These are phyloP conservation scores for Neoaliturus tenellus DNA, from an alignment of 2,888 invertebrate species.

Conservation along the genomic window DNA sequence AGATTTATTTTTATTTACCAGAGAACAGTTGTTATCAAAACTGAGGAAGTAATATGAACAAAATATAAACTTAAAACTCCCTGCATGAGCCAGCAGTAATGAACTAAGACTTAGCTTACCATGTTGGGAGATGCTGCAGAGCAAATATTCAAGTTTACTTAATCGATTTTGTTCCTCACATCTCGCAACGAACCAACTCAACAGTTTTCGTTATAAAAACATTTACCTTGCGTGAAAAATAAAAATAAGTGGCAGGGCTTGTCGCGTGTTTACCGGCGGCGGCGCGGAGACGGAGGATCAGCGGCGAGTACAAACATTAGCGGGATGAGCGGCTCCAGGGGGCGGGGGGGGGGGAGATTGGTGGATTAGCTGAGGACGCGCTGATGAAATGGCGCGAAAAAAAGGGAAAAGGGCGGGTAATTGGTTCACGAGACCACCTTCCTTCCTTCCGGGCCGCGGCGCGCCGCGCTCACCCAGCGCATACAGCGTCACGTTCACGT, in stretches of 20 bases:
- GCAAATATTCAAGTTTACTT: too few relatives aligned
- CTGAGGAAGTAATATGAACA: too few relatives aligned
- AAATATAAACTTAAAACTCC: too few relatives aligned
- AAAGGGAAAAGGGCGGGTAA: constrained; percentile 44
- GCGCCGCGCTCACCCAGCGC: not conserved
- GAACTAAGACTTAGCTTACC: too few relatives aligned
- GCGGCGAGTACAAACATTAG: constrained; percentile 50
- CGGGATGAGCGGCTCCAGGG: constrained; percentile 17
- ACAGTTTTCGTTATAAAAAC: too few relatives aligned
- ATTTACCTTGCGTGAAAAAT: not conserved
- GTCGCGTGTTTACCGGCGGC: not conserved
- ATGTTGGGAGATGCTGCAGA: too few relatives aligned
- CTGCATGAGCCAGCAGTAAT: too few relatives aligned
- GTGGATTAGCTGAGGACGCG: constrained; percentile 39
- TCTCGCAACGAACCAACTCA: too few relatives aligned
- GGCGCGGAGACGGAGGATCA: not conserved
- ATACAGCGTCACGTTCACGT: not conserved
- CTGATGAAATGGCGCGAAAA: constrained; percentile 52
- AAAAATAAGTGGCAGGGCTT: not conserved
- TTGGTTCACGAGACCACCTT: constrained; percentile 12
- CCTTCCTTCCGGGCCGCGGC: not conserved
- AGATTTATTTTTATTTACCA: too few relatives aligned
- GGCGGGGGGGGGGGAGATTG: constrained; percentile 35
- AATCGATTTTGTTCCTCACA: too few relatives aligned
- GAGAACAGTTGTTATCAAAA: too few relatives aligned